phyloP scores from a whole-genome alignment of 92 coral and sea anemone species.

The Umimayanthus kanabou region DNA sequence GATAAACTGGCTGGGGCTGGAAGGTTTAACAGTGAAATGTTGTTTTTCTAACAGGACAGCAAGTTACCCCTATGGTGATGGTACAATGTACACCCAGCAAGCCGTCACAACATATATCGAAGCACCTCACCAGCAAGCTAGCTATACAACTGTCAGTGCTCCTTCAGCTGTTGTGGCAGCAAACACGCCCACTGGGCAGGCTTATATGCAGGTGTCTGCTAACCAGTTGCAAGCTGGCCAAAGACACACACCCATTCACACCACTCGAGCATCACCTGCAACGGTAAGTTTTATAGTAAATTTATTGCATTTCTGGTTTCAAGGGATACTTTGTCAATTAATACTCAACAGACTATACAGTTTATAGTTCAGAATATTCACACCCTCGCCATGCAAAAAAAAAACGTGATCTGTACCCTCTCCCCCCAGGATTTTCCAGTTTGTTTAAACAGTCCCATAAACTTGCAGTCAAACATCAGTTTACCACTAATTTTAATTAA shows the following conservation, averaged over 20 bases:
- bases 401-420: too few species aligned
- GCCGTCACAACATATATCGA: constrained; percentile 84
- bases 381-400: too few species aligned
- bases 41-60: constrained; percentile 25
- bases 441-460: too few species aligned
- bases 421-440: too few species aligned
- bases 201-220: constrained; percentile 75
- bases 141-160: constrained; percentile 72
- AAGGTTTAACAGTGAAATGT: background rate
- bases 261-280: constrained; percentile 99
- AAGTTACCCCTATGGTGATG: constrained; percentile 85
- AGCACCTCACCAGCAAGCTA: constrained; percentile 80
- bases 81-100: constrained; percentile 90
- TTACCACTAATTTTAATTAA: too few species aligned
- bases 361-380: too few species aligned
- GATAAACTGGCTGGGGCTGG: too few species aligned
- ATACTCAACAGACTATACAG: too few species aligned
- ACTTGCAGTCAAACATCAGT: too few species aligned
- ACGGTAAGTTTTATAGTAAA: constrained; percentile 68
- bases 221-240: constrained; percentile 65
- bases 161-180: constrained; percentile 81
- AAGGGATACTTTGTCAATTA: background rate
- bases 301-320: background rate
- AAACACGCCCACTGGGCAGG: constrained; percentile 71
- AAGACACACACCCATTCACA: constrained; percentile 93